phyloP scores from a whole-genome alignment of 1,140 invertebrate genomes.

The Phocides pigmalion region DNA sequence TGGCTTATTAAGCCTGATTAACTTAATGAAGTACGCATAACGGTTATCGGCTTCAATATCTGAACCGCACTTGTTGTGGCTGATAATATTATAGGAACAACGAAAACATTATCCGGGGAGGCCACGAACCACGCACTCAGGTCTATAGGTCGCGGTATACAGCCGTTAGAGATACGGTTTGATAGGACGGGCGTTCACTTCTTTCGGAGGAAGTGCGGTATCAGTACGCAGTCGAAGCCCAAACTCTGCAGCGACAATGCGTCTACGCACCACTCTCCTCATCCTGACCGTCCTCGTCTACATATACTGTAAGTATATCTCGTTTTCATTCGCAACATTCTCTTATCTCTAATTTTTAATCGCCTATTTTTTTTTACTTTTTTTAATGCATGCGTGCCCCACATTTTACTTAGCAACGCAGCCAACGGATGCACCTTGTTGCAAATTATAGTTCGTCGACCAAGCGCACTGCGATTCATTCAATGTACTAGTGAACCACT shows the following conservation, averaged over 20 bases:
- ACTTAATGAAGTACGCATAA: background rate
- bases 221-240: conserved; percentile 37
- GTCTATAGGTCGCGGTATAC: conserved; percentile 53
- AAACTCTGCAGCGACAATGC: conserved; percentile 41
- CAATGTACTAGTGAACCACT: background rate
- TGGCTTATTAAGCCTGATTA: background rate
- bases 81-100: conserved; percentile 26
- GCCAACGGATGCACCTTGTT: conserved; percentile 19
- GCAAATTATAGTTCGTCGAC: conserved; percentile 20
- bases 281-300: conserved; percentile 21
- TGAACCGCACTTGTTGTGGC: background rate
- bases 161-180: conserved; percentile 39
- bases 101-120: conserved; percentile 34
- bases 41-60: conserved; percentile 7
- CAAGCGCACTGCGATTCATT: conserved; percentile 9
- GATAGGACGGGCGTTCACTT: conserved; percentile 49
- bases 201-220: conserved; percentile 46
- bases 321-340: background rate
- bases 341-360: too few species aligned
- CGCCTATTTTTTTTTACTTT: background rate
- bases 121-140: conserved; percentile 37
- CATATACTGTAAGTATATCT: conserved; percentile 32
- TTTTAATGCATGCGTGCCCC: conserved; percentile 5
- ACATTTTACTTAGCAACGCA: conserved; percentile 2
- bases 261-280: conserved; percentile 31